phyloP scores from a whole-genome alignment of 2,113 vertebrate genomes.

The Trematomus loennbergii region DNA sequence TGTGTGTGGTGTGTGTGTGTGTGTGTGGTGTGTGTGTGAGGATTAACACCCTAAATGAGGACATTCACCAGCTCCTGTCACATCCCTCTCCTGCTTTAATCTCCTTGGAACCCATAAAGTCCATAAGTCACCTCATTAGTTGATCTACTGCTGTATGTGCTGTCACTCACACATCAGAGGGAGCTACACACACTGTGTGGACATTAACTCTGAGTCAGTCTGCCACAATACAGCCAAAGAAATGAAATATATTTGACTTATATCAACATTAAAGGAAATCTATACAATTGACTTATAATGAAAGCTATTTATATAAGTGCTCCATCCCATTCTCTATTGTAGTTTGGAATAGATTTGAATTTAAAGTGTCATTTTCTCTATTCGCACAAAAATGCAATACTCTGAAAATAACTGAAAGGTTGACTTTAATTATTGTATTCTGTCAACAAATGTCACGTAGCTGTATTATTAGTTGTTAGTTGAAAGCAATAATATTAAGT shows the following conservation, averaged over 20 bases:
- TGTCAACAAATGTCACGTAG: too few species aligned
- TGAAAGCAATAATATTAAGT: too few species aligned
- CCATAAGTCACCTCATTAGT: constrained; percentile 2
- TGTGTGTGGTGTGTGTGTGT: not conserved
- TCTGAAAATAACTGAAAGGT: too few species aligned
- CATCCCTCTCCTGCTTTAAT: constrained; percentile 25
- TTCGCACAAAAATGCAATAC: not conserved
- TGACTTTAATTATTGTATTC: too few species aligned
- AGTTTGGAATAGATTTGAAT: not conserved
- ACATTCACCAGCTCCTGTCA: constrained; percentile 54
- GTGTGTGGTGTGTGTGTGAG: constrained; percentile 12
- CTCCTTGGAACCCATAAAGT: not conserved
- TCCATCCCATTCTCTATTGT: too few species aligned
- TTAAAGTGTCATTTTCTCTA: not conserved
- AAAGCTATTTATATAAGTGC: too few species aligned
- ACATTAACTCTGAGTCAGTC: not conserved
- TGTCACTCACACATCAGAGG: constrained; percentile 5
- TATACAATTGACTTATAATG: not conserved
- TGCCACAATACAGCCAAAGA: not conserved
- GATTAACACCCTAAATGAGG: constrained; percentile 65
- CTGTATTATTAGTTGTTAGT: too few species aligned
- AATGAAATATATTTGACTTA: not conserved
- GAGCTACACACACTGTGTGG: not conserved
- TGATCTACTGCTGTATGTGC: not conserved
- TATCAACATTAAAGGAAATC: not conserved